Evolutionary conservation across 2,888 invertebrate species (phyloP), one percentile per base, ranked within the genome.

Genomic region (Scaptomyza tumidula): DNA sequence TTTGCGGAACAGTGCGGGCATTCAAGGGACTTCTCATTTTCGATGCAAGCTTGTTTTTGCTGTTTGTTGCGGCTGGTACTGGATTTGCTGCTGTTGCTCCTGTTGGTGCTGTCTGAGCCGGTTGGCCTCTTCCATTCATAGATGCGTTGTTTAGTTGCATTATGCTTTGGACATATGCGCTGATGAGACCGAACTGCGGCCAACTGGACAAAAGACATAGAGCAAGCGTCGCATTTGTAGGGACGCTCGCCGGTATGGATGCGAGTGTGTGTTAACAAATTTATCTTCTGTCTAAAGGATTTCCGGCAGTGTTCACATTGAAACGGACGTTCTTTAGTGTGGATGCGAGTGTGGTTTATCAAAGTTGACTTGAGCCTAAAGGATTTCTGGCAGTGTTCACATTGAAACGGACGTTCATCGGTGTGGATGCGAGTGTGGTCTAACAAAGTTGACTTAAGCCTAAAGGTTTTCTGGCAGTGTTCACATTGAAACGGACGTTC

Each of bases 341-440:
- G 19, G 19, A 19, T 19, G 19, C 63, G 67, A 3, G n/a, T 59
- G 35, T 73, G 72, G 1, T 54, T 53, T 0, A 10, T 7, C 14
- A 64, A 9, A 4, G 10, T 9, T 0, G 33, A 1, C 3, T 14
- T 54, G 14, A 61, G 65, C 1, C 1, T 0, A 11, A 71, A 74
- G 0, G 13, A 1, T 10, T 55, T 70, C 2, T 44, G 10, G n/a
- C 70, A 74, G 1, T 52, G n/a, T 1, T 6, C 6, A 19, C 60
- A 74, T 13, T 50, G 16, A 16, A 7, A 60, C 7, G 63, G 72
- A 35, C 50, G 46, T 13, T 72, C 68, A 5, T 44, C 57, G 11
- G 67, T 71, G 49, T 67, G 71, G 1, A 27, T 29, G n/a, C 63
- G 67, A 3, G n/a, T 59, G 29, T 73, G 72, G 1, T 56, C 53